Conservation (phyloP, 2,797 vertebrate genomes). For the Furcifer pardalis region DNA sequence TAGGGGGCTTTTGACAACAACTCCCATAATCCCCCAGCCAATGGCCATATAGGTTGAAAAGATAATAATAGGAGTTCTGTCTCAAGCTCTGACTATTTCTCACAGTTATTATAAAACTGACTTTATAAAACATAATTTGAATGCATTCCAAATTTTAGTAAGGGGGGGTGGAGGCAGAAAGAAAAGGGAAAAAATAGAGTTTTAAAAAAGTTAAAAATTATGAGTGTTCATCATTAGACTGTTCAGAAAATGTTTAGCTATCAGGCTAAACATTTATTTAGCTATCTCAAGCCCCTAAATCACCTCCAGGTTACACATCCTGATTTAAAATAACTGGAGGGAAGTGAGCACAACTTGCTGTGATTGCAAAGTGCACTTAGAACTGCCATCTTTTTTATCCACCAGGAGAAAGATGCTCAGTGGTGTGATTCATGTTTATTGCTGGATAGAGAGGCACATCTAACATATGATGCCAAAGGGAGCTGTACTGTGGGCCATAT, state of each 20-base stretch:
- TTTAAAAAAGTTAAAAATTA: neutral
- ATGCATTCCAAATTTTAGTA: neutral
- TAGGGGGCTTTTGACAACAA: too few species aligned
- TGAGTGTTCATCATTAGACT: neutral
- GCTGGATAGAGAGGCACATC: constrained; percentile 9
- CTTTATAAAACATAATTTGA: neutral
- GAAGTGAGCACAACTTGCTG: neutral
- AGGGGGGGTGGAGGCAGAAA: neutral
- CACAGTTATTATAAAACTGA: neutral
- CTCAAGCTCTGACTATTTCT: neutral
- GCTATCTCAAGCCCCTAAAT: neutral
- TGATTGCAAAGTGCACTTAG: neutral
- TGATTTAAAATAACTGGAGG: neutral
- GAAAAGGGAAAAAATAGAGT: neutral
- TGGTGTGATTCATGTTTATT: constrained; percentile 31
- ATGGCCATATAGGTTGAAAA: neutral
- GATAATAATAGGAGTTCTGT: too few species aligned
- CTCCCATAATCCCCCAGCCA: too few species aligned
- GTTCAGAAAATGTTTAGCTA: neutral
- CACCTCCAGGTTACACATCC: neutral
- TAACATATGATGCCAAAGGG: neutral
- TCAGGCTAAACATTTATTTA: too few species aligned
- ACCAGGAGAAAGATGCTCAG: constrained; percentile 10
- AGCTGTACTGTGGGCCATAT: neutral
- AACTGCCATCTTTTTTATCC: neutral